Evolutionary conservation across 2,113 vertebrate species (phyloP).

Genomic region (Meriones unguiculatus): DNA sequence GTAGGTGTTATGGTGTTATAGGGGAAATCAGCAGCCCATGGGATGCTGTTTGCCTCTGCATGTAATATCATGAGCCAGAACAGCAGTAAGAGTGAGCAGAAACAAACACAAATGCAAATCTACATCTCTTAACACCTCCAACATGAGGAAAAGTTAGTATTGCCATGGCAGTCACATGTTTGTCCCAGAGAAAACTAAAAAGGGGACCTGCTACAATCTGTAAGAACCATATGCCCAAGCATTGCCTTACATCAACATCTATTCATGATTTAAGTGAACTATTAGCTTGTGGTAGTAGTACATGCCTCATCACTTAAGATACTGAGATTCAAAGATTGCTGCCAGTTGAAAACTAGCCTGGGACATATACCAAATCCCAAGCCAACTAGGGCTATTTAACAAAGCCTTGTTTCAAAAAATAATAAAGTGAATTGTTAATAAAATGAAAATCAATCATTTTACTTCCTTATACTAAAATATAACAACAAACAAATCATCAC

Average conservation of each 20-base stretch:
- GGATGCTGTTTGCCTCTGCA: not conserved
- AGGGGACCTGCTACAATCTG: not conserved
- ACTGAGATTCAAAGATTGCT: not conserved
- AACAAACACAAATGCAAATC: not conserved
- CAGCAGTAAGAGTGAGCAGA: not conserved
- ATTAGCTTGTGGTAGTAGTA: not conserved
- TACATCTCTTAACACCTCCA: not conserved
- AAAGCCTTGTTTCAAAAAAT: not conserved
- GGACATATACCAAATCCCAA: not conserved
- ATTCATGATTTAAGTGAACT: conserved; percentile 9
- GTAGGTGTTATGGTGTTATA: not conserved
- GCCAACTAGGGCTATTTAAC: not conserved
- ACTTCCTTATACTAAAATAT: conserved; percentile 19
- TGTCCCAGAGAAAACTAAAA: not conserved
- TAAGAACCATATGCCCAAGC: not conserved
- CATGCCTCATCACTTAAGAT: not conserved
- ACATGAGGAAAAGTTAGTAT: not conserved
- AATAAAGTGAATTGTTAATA: not conserved
- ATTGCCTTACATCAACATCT: not conserved
- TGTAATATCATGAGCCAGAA: not conserved
- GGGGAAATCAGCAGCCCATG: not conserved
- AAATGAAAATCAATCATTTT: conserved; percentile 49
- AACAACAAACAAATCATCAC: not conserved
- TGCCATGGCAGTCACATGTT: not conserved
- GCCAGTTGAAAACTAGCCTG: not conserved